These are phyloP conservation scores for Tortrix viridana DNA, from an alignment of 2,888 invertebrate species.

Conservation along the genomic window DNA sequence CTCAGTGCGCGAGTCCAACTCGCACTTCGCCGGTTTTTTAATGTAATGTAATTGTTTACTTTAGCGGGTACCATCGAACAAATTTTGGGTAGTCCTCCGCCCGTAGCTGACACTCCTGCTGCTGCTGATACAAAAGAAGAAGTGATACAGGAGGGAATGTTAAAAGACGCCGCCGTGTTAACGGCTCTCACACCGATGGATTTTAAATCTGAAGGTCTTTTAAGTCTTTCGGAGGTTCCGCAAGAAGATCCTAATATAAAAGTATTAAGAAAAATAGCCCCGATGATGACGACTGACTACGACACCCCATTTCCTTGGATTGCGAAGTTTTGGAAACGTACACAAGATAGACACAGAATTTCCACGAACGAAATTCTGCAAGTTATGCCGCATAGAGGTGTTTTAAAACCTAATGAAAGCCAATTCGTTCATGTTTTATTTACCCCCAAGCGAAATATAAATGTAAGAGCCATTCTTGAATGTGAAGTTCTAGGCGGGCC, in stretches of 20 bases:
- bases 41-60: too few species aligned
- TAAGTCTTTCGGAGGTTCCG: conserved; percentile 37
- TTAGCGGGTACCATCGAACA: too few species aligned
- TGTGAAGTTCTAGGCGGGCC: conserved; percentile 85
- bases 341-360: conserved; percentile 45
- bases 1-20: too few species aligned
- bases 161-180: too few species aligned
- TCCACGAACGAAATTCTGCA: conserved; percentile 69
- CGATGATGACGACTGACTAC: conserved; percentile 62
- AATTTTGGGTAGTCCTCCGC: too few species aligned
- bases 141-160: too few species aligned
- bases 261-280: conserved; percentile 58
- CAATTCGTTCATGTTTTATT: conserved; percentile 78
- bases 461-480: conserved; percentile 70
- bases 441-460: conserved; percentile 70
- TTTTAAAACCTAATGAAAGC: conserved; percentile 78
- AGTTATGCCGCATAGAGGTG: conserved; percentile 76
- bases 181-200: background rate
- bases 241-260: conserved; percentile 47
- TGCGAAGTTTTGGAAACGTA: conserved; percentile 58
- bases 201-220: conserved; percentile 35
- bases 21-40: too few species aligned
- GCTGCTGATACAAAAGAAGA: too few species aligned
- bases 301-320: conserved; percentile 63
- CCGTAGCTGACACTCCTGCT: too few species aligned